These are phyloP conservation scores for Paraescarpia echinospica DNA, from an alignment of 1,140 invertebrate genomes.

Conservation along the genomic window DNA sequence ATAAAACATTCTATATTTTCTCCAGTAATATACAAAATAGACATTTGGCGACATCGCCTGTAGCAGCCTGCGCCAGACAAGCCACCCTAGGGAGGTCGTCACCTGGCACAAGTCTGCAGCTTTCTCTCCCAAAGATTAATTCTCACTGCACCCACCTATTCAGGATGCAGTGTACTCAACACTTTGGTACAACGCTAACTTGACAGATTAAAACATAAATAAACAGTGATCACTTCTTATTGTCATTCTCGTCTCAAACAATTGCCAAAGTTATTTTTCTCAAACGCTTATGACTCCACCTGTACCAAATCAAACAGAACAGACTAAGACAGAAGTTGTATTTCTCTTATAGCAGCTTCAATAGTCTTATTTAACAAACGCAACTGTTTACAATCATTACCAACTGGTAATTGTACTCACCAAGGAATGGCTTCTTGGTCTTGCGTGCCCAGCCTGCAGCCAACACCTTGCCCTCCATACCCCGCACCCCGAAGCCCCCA, in stretches of 20 bases:
- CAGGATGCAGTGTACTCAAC: constrained; percentile 10
- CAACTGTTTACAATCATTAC: not conserved
- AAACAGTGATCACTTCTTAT: no score
- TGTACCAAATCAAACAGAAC: no score
- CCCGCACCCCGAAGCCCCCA: constrained; percentile 93
- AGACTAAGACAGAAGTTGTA: not conserved
- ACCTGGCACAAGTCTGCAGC: not conserved
- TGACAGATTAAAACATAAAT: not conserved
- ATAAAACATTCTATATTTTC: no score
- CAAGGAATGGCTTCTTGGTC: constrained; percentile 87
- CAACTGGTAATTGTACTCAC: constrained; percentile 36
- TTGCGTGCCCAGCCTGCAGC: constrained; percentile 91
- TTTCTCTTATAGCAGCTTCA: not conserved
- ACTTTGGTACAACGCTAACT: not conserved
- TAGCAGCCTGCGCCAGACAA: not conserved
- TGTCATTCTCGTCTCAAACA: not conserved
- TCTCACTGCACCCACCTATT: not conserved
- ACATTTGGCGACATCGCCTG: not conserved
- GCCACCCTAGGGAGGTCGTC: no score
- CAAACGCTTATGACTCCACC: no score
- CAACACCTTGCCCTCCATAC: constrained; percentile 93
- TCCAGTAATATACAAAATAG: no score
- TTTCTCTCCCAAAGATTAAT: not conserved
- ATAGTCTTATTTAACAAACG: not conserved
- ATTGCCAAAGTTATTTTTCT: not conserved